Percentiles rank a stretch among this genome's conserved stretches.
phyloP scores from a whole-genome alignment of 1,140 invertebrate genomes.

The Drosophila punjabiensis region DNA sequence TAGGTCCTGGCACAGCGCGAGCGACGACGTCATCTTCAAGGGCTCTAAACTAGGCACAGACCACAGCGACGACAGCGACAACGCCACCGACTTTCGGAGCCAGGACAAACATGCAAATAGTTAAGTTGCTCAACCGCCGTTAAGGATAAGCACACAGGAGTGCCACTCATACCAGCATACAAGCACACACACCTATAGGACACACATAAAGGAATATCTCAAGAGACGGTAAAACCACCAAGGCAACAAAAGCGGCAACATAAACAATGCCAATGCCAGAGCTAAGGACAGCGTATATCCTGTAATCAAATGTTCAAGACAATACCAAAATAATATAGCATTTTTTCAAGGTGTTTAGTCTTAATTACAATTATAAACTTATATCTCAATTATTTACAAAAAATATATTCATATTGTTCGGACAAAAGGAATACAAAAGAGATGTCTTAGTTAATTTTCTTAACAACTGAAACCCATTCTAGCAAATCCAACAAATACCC shows the following conservation, averaged over 20 bases:
- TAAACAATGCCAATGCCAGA: slow-evolving; percentile 1
- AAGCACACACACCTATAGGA: not conserved
- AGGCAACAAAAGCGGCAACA: slow-evolving; percentile 34
- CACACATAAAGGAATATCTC: slow-evolving; percentile 63
- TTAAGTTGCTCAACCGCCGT: slow-evolving; percentile 73
- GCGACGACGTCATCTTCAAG: slow-evolving; percentile 63
- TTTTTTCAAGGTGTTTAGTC: not conserved
- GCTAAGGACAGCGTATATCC: slow-evolving; percentile 18
- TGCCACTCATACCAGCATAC: slow-evolving; percentile 49
- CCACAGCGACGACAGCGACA: slow-evolving; percentile 37
- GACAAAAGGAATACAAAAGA: not conserved
- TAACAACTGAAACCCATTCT: not conserved
- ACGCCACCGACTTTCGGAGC: slow-evolving; percentile 35
- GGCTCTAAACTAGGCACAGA: slow-evolving; percentile 36
- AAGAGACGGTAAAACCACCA: slow-evolving; percentile 69
- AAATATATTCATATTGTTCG: too few relatives aligned
- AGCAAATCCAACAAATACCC: slow-evolving; percentile 8
- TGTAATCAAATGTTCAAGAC: not conserved
- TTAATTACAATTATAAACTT: too few relatives aligned
- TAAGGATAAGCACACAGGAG: slow-evolving; percentile 79
- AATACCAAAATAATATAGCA: too few relatives aligned
- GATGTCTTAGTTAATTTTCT: not conserved
- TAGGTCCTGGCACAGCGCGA: slow-evolving; percentile 21
- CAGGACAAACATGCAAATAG: slow-evolving; percentile 75
- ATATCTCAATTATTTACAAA: too few relatives aligned